Evolutionary conservation across 2,888 invertebrate species (phyloP).

Genomic region (Xiphydria camelus): DNA sequence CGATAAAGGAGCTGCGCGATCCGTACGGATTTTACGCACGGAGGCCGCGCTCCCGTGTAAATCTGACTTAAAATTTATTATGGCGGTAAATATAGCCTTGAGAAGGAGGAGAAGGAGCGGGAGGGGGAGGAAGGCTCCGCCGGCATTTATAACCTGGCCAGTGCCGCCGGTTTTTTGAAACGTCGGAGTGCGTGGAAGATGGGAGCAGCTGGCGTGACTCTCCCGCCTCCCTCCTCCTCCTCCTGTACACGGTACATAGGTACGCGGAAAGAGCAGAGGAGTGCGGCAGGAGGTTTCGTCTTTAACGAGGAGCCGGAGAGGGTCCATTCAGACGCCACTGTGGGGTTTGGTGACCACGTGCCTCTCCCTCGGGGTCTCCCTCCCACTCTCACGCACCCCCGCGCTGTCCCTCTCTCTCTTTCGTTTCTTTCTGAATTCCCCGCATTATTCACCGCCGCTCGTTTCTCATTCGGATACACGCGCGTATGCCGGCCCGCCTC

Average conservation of each 20-base stretch:
- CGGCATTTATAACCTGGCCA: slow-evolving; percentile 6
- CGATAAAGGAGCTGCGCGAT: slow-evolving; percentile 40
- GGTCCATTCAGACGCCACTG: slow-evolving; percentile 33
- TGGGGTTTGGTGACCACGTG: slow-evolving; percentile 39
- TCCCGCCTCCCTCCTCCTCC: neutral
- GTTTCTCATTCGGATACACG: slow-evolving; percentile 37
- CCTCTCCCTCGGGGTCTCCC: slow-evolving; percentile 18
- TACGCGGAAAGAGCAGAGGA: neutral
- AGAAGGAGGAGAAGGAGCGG: slow-evolving; percentile 11
- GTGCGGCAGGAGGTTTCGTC: slow-evolving; percentile 21
- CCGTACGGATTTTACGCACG: slow-evolving; percentile 1
- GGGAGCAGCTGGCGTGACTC: slow-evolving; percentile 1
- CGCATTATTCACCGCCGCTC: slow-evolving; percentile 41
- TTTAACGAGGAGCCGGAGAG: slow-evolving; percentile 42
- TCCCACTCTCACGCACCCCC: neutral
- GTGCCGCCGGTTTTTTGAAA: slow-evolving; percentile 2
- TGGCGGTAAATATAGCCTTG: slow-evolving; percentile 35
- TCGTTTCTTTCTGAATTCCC: slow-evolving; percentile 37
- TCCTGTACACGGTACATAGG: neutral
- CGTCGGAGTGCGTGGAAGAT: neutral
- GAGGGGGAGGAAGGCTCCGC: slow-evolving; percentile 5
- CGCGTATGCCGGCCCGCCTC: slow-evolving; percentile 14
- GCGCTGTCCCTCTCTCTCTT: slow-evolving; percentile 21
- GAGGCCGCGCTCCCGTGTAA: slow-evolving; percentile 17
- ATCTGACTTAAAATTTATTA: slow-evolving; percentile 45